A percentile compares a stretch with the other conserved stretches of the same genome.
Evolutionary conservation across 1,140 invertebrate genomes (phyloP).

Genomic region (Neodiprion fabricii): DNA sequence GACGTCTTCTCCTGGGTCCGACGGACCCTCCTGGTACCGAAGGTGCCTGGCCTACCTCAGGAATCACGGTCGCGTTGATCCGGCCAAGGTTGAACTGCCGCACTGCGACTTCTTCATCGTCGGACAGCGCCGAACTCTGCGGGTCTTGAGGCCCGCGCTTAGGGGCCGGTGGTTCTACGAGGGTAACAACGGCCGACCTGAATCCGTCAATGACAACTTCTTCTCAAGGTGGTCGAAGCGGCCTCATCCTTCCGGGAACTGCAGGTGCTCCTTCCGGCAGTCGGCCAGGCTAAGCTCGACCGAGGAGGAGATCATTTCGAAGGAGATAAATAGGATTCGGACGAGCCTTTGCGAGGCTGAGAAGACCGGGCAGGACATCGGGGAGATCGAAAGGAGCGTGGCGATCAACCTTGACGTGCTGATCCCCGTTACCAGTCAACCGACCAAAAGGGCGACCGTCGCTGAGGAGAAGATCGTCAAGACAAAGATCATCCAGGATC

Average conservation of each 20-base stretch:
- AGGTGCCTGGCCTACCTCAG: slow-evolving; percentile 47
- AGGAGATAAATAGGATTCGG: slow-evolving; percentile 51
- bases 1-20: too few relatives aligned
- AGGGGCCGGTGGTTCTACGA: slow-evolving; percentile 47
- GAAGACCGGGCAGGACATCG: slow-evolving; percentile 38
- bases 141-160: slow-evolving; percentile 44
- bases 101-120: slow-evolving; percentile 56
- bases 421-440: background rate
- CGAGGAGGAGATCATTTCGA: slow-evolving; percentile 46
- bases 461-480: slow-evolving; percentile 41
- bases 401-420: slow-evolving; percentile 38
- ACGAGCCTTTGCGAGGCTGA: slow-evolving; percentile 53
- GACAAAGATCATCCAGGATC: slow-evolving; percentile 46
- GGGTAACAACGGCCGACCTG: slow-evolving; percentile 40
- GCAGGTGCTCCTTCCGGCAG: slow-evolving; percentile 53
- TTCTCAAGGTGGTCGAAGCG: slow-evolving; percentile 50
- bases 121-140: slow-evolving; percentile 47
- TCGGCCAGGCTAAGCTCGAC: slow-evolving; percentile 40
- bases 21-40: slow-evolving; percentile 39
- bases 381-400: slow-evolving; percentile 47
- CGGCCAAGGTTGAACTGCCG: slow-evolving; percentile 45
- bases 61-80: slow-evolving; percentile 49
- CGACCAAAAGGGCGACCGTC: slow-evolving; percentile 6
- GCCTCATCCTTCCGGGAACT: slow-evolving; percentile 53
- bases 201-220: slow-evolving; percentile 56